phyloP scores from a whole-genome alignment of 2,797 vertebrate genomes.

The Yasuhikotakia modesta region DNA sequence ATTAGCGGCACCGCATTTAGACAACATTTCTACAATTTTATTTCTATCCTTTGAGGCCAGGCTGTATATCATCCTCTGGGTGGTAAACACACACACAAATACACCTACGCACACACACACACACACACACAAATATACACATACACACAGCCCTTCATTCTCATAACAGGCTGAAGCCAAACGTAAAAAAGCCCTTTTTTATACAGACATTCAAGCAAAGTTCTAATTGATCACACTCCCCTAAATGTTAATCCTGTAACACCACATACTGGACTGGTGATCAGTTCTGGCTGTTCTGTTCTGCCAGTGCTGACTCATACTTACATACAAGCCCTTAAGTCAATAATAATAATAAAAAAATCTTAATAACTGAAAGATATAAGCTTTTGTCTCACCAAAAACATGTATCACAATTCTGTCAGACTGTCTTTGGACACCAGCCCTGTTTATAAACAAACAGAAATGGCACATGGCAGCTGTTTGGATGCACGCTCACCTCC shows the following conservation, averaged over 20 bases:
- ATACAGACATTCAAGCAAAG: background rate
- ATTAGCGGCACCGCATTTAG: constrained; percentile 27
- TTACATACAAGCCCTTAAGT: background rate
- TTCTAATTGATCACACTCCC: too few relatives aligned
- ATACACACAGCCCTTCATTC: background rate
- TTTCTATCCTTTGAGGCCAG: constrained; percentile 5
- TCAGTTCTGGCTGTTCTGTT: background rate
- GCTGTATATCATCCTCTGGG: constrained; percentile 26
- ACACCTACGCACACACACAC: too few relatives aligned
- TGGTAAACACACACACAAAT: background rate
- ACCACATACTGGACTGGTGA: background rate
- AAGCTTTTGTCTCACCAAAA: background rate
- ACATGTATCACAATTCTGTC: background rate
- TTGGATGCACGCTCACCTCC: background rate
- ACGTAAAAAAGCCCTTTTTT: background rate
- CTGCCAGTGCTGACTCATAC: background rate
- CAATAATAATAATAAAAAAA: background rate
- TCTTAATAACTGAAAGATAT: background rate
- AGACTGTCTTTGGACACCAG: too few relatives aligned
- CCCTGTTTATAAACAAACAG: background rate
- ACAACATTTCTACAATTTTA: constrained; percentile 35
- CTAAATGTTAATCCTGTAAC: background rate
- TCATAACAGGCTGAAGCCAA: constrained; percentile 2
- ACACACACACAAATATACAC: too few relatives aligned
- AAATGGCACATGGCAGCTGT: constrained; percentile 29